Evolutionary conservation across 2,797 vertebrate genomes (phyloP).

Genomic region (Sorex maritimensis): DNA sequence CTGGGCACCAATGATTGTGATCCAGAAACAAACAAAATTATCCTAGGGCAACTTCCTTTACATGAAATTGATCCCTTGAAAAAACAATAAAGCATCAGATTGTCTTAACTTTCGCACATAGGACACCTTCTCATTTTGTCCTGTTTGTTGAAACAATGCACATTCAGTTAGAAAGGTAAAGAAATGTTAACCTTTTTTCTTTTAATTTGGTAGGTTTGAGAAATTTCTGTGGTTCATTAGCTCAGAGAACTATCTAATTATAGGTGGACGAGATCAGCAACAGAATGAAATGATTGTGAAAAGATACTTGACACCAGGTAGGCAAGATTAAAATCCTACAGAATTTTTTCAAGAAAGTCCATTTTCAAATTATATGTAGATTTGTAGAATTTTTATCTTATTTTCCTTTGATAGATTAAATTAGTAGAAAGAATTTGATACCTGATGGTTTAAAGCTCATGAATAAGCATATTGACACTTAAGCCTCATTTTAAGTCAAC

Average conservation of each 20-base stretch:
- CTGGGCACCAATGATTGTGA: too few relatives aligned
- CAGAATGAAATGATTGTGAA: constrained; percentile 99
- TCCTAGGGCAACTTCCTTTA: background rate
- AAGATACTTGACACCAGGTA: constrained; percentile 96
- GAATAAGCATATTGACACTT: constrained; percentile 1
- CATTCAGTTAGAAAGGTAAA: constrained; percentile 49
- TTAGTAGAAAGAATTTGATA: constrained; percentile 57
- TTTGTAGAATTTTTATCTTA: constrained; percentile 32
- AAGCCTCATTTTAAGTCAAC: constrained; percentile 55
- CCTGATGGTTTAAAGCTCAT: constrained; percentile 19
- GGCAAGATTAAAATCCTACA: constrained; percentile 49
- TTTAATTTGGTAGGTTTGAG: constrained; percentile 95
- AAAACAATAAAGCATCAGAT: constrained; percentile 30
- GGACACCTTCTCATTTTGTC: constrained; percentile 36
- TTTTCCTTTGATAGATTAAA: constrained; percentile 52
- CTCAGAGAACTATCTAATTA: constrained; percentile 98
- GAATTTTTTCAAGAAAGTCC: constrained; percentile 35
- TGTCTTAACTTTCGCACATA: constrained; percentile 28
- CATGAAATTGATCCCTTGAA: constrained; percentile 43
- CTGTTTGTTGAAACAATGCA: constrained; percentile 45
- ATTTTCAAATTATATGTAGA: constrained; percentile 39
- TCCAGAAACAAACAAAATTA: too few relatives aligned
- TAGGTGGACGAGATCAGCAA: constrained; percentile 98
- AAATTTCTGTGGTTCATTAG: constrained; percentile 99
- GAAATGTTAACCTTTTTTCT: constrained; percentile 73